Conservation (phyloP, 2,113 vertebrate genomes). For the Chinchilla lanigera region DNA sequence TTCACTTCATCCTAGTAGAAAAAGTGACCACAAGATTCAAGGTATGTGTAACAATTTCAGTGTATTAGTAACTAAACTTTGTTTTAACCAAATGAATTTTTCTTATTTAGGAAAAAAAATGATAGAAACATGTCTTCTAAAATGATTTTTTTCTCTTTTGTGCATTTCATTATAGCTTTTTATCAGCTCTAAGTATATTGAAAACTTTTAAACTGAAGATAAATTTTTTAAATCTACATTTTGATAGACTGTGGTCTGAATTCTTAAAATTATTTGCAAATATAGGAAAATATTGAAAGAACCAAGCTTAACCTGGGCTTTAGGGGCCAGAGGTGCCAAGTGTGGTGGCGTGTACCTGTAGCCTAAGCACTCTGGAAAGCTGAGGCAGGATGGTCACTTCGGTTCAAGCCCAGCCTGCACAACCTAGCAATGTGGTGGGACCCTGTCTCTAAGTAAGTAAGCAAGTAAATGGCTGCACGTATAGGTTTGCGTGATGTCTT, state of each 20-base stretch:
- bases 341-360: not conserved
- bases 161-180: conserved; percentile 44
- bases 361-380: not conserved
- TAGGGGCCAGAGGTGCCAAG: not conserved
- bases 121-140: conserved; percentile 37
- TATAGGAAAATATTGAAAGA: conserved; percentile 25
- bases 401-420: not conserved
- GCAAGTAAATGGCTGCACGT: not conserved
- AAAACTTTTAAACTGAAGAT: conserved; percentile 11
- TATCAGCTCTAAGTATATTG: not conserved
- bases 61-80: not conserved
- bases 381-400: not conserved
- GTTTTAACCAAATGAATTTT: conserved; percentile 51
- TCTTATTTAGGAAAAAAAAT: not conserved
- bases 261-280: conserved; percentile 51
- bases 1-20: conserved; percentile 96
- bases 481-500: not conserved
- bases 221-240: conserved; percentile 26
- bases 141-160: not conserved
- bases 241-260: not conserved
- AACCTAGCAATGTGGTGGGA: not conserved
- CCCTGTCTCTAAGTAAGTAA: not conserved
- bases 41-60: conserved; percentile 81
- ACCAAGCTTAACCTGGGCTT: not conserved
- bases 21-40: conserved; percentile 96